Conservation (phyloP, 2,113 vertebrate species). For the Cephalophus harveyi region DNA sequence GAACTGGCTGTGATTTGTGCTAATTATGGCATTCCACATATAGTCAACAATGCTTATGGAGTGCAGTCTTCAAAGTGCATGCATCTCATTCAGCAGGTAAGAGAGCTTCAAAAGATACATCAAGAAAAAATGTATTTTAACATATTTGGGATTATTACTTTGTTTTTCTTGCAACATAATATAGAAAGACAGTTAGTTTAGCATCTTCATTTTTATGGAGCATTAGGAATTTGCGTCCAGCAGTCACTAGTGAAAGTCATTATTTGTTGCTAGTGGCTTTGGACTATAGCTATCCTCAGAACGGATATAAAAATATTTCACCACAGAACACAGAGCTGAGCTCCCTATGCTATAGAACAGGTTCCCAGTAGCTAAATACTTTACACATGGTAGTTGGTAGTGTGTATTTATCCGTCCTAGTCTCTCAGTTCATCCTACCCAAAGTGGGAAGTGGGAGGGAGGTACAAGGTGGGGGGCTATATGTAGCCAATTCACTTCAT, state of each 20-base stretch:
- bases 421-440: background rate
- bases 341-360: background rate
- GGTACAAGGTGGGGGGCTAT: background rate
- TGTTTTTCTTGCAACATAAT: background rate
- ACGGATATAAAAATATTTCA: background rate
- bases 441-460: background rate
- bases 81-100: constrained; percentile 98
- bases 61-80: constrained; percentile 97
- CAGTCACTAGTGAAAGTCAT: background rate
- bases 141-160: background rate
- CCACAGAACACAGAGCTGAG: background rate
- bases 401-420: background rate
- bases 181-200: background rate
- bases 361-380: background rate
- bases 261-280: background rate
- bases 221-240: background rate
- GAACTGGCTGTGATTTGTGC: constrained; percentile 91
- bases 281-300: background rate
- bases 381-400: background rate
- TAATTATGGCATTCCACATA: constrained; percentile 89
- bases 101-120: background rate
- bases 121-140: background rate
- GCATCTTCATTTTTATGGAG: background rate
- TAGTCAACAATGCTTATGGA: constrained; percentile 98
- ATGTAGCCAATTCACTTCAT: background rate